A percentile compares a stretch with the other conserved stretches of the same genome.
phyloP scores from a whole-genome alignment of 2,797 vertebrate species.

The Sebastes jordani region DNA sequence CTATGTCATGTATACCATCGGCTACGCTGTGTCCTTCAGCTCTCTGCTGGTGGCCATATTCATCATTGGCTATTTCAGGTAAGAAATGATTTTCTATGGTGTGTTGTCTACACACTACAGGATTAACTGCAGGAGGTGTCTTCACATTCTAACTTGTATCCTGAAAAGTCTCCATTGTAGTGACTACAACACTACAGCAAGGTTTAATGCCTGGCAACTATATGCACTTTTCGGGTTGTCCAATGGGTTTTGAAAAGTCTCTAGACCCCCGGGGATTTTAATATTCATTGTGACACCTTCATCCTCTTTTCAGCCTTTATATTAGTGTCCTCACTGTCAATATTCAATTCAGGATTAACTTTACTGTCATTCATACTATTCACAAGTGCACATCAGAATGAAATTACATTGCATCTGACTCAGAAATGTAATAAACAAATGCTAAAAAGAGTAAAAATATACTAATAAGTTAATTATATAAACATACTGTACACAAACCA shows the following conservation, averaged over 20 bases:
- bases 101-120: background rate
- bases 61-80: constrained; percentile 92
- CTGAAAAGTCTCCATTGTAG: background rate
- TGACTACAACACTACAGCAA: background rate
- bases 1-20: constrained; percentile 89
- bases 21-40: constrained; percentile 90
- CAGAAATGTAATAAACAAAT: no score
- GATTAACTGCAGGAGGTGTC: background rate
- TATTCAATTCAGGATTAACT: no score
- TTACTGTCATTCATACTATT: no score
- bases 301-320: no score
- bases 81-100: constrained; percentile 9
- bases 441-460: no score
- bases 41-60: constrained; percentile 88
- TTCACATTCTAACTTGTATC: background rate
- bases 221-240: background rate
- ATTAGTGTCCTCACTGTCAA: no score
- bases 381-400: no score
- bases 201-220: background rate
- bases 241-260: background rate
- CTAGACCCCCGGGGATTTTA: background rate
- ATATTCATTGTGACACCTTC: no score
- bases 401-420: no score
- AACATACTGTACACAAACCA: background rate
- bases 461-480: no score